Conservation (phyloP, 2,113 vertebrate species). For the Megatriorchis doriae region DNA sequence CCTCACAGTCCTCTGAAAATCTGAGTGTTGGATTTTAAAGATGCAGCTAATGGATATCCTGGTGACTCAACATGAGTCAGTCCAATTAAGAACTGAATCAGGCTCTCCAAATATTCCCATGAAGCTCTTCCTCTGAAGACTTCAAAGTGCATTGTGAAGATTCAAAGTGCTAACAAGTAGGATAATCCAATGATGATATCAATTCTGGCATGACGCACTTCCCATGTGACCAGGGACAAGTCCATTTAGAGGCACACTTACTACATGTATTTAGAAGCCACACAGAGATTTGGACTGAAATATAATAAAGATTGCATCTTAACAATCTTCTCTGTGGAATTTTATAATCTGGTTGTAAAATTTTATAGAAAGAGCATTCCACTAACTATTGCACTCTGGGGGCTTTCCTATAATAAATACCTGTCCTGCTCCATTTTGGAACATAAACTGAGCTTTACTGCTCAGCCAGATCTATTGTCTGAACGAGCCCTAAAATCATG, state of each 20-base stretch:
- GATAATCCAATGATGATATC: conserved; percentile 45
- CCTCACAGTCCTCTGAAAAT: neutral
- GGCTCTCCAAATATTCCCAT: conserved; percentile 45
- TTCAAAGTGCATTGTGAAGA: conserved; percentile 51
- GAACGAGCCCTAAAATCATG: neutral
- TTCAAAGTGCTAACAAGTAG: conserved; percentile 13
- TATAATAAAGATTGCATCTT: neutral
- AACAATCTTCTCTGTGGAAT: neutral
- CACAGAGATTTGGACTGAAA: neutral
- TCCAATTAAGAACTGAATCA: conserved; percentile 61
- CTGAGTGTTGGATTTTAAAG: neutral
- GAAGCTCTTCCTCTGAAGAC: conserved; percentile 49
- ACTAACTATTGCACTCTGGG: neutral
- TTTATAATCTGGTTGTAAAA: neutral
- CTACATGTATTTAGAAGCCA: neutral
- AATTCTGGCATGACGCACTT: neutral
- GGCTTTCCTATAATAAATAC: conserved; percentile 22
- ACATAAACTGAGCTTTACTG: neutral
- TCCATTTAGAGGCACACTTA: conserved; percentile 3
- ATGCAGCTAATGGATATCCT: conserved; percentile 12
- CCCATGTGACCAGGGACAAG: conserved; percentile 2
- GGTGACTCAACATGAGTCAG: conserved; percentile 43
- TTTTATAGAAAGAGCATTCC: conserved; percentile 36
- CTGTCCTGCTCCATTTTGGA: neutral
- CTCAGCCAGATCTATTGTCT: neutral